phyloP scores from a whole-genome alignment of 2,888 invertebrate species.

The Drosophila mercatorum region DNA sequence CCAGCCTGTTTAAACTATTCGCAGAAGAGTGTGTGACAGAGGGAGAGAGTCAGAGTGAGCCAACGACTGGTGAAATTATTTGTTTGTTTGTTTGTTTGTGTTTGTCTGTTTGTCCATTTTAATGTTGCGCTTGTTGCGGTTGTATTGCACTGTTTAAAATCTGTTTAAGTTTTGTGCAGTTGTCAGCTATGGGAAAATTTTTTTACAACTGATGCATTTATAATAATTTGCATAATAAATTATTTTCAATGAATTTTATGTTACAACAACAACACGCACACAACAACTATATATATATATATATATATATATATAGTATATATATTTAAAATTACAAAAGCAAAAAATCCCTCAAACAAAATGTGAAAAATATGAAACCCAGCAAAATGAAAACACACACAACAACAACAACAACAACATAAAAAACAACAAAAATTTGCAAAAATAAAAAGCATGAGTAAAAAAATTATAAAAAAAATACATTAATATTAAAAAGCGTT shows the following conservation, averaged over 20 bases:
- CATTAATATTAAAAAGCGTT: slow-evolving; percentile 78
- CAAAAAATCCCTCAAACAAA: slow-evolving; percentile 64
- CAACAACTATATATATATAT: slow-evolving; percentile 30
- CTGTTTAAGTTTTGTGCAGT: slow-evolving; percentile 69
- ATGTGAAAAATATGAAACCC: slow-evolving; percentile 53
- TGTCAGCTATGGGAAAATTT: slow-evolving; percentile 69
- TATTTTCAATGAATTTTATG: slow-evolving; percentile 70
- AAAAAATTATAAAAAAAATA: slow-evolving; percentile 62
- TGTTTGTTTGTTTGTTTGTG: slow-evolving; percentile 26
- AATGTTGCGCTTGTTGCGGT: slow-evolving; percentile 63
- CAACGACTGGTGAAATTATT: slow-evolving; percentile 20
- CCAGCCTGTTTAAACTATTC: slow-evolving; percentile 66
- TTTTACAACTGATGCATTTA: slow-evolving; percentile 75
- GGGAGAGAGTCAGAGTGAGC: not conserved
- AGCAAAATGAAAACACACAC: slow-evolving; percentile 41
- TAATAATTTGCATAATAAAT: slow-evolving; percentile 78
- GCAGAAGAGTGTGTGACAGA: not conserved
- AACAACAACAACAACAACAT: slow-evolving; percentile 13
- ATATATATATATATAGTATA: slow-evolving; percentile 4
- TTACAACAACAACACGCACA: slow-evolving; percentile 25
- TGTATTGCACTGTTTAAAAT: slow-evolving; percentile 65
- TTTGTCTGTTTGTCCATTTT: slow-evolving; percentile 44
- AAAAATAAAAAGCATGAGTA: slow-evolving; percentile 60
- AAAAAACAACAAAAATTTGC: slow-evolving; percentile 56
- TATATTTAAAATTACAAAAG: slow-evolving; percentile 48